These are phyloP conservation scores for Caerostris extrusa DNA, from an alignment of 1,140 invertebrate genomes.

Conservation along the genomic window DNA sequence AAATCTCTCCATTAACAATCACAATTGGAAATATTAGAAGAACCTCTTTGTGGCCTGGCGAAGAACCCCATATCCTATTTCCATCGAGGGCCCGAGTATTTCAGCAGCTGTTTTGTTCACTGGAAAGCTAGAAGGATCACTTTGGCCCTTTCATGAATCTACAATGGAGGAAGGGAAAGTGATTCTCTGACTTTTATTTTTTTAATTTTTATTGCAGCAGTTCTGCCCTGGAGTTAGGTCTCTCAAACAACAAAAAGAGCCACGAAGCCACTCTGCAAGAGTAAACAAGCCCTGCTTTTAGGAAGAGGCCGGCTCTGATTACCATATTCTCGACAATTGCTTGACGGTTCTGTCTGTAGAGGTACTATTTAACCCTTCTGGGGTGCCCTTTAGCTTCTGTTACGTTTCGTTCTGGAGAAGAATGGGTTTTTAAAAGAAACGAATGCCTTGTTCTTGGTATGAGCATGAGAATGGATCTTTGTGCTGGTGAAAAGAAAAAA, in stretches of 20 bases:
- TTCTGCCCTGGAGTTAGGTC: not conserved
- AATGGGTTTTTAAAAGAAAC: not conserved
- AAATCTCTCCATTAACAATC: slow-evolving; percentile 22
- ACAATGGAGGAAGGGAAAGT: not conserved
- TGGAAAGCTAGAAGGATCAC: not conserved
- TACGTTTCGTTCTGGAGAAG: not conserved
- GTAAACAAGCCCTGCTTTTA: slow-evolving; percentile 45
- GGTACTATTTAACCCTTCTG: too few relatives aligned
- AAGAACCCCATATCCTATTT: slow-evolving; percentile 48
- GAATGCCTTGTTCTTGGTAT: not conserved
- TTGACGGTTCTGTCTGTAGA: too few relatives aligned
- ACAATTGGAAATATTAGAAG: slow-evolving; percentile 61
- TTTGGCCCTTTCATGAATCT: not conserved
- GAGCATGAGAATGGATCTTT: not conserved
- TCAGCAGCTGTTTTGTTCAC: not conserved
- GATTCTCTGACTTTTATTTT: not conserved
- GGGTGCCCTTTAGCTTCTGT: too few relatives aligned
- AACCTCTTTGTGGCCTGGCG: not conserved
- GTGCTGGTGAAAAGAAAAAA: not conserved
- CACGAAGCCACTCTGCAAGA: not conserved
- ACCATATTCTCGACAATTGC: not conserved
- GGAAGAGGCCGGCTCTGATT: slow-evolving; percentile 6
- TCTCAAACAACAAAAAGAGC: not conserved
- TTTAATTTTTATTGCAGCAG: not conserved
- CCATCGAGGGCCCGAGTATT: not conserved